Percentiles rank a stretch among this genome's conserved stretches.
phyloP scores from a whole-genome alignment of 1,140 invertebrate species.

The Pantala flavescens region DNA sequence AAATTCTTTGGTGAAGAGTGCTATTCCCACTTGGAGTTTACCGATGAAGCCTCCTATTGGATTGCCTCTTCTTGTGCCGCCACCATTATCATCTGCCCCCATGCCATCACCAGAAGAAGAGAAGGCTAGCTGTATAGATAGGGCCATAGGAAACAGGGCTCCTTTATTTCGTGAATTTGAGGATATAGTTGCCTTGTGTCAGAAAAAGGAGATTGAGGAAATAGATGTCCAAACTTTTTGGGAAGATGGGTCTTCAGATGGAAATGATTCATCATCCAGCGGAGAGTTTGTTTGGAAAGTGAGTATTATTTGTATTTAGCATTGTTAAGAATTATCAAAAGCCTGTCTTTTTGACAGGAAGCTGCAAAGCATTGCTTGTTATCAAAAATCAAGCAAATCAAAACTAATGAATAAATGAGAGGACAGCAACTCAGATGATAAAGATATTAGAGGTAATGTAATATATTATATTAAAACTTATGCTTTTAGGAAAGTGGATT shows the following conservation, averaged over 20 bases:
- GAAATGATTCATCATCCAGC: conserved; percentile 47
- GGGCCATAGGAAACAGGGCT: neutral
- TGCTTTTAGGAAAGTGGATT: too few species aligned
- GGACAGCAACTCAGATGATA: too few species aligned
- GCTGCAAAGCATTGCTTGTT: too few species aligned
- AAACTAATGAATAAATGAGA: too few species aligned
- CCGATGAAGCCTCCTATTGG: neutral
- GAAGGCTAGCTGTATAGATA: neutral
- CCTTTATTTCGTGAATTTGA: neutral
- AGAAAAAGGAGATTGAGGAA: neutral
- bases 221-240: conserved; percentile 26
- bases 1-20: neutral
- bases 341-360: too few species aligned
- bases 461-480: too few species aligned
- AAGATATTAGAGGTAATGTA: too few species aligned
- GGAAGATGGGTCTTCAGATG: conserved; percentile 30
- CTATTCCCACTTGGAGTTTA: neutral
- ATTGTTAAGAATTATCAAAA: too few species aligned
- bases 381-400: too few species aligned
- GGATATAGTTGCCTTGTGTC: neutral
- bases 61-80: neutral
- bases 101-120: conserved; percentile 29
- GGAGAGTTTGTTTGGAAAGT: conserved; percentile 70
- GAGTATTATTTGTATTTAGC: conserved; percentile 24
- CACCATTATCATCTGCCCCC: conserved; percentile 20